Percentiles rank a stretch among this genome's conserved stretches.
Conservation (phyloP, 2,113 vertebrate species). For the Syrmaticus mikado region DNA sequence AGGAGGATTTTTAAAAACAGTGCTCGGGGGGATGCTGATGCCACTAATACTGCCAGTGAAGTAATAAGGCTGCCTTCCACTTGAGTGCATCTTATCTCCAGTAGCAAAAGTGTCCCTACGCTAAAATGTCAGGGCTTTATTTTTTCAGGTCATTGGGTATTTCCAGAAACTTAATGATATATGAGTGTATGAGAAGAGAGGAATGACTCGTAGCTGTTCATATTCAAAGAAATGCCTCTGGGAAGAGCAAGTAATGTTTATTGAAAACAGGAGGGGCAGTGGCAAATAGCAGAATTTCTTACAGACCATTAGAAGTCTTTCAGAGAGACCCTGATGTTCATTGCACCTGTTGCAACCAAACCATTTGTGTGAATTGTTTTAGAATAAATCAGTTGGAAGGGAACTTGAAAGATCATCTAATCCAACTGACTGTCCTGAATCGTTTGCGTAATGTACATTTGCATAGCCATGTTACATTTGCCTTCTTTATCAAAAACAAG, state of each 20-base stretch:
- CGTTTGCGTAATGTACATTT: background rate
- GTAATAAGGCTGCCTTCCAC: background rate
- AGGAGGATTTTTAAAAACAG: background rate
- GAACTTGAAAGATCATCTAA: background rate
- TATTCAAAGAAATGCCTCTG: constrained; percentile 36
- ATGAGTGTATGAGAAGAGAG: constrained; percentile 31
- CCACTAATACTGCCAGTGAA: background rate
- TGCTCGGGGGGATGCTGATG: background rate
- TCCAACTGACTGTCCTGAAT: background rate
- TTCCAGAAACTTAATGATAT: constrained; percentile 24
- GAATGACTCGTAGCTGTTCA: constrained; percentile 12
- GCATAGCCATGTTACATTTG: background rate
- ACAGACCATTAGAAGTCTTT: background rate
- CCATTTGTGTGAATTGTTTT: background rate
- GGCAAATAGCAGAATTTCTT: background rate
- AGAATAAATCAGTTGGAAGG: background rate
- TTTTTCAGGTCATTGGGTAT: constrained; percentile 49
- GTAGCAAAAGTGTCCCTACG: background rate
- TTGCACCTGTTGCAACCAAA: background rate
- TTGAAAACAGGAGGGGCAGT: background rate
- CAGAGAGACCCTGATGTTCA: background rate
- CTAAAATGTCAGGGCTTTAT: constrained; percentile 64
- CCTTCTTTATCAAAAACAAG: background rate
- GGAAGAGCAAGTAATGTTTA: background rate
- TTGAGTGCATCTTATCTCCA: constrained; percentile 12